These are phyloP conservation scores for Nephrotoma appendiculata DNA, from an alignment of 2,888 invertebrate genomes.

Conservation along the genomic window DNA sequence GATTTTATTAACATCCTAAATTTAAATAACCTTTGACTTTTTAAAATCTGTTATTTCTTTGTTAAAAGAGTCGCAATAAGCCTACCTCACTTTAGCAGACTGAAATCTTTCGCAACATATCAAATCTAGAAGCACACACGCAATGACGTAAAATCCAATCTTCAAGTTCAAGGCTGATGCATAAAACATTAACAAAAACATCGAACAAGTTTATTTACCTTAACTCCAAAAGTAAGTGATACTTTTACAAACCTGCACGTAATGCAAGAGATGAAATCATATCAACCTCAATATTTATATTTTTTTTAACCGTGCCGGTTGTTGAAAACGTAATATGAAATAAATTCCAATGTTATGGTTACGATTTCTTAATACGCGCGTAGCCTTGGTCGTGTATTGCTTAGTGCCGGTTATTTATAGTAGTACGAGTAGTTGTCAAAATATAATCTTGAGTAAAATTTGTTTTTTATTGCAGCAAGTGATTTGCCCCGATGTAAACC, in stretches of 20 bases:
- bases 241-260: not conserved
- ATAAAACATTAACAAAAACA: not conserved
- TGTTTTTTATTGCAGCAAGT: conserved; percentile 2
- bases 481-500: conserved; percentile 7
- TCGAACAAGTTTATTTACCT: not conserved
- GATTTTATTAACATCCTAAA: too few relatives aligned
- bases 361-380: not conserved
- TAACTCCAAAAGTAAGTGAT: not conserved
- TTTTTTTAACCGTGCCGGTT: not conserved
- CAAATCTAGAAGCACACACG: not conserved
- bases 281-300: not conserved
- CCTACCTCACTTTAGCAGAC: not conserved
- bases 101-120: not conserved
- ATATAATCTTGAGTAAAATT: too few relatives aligned
- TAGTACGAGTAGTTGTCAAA: too few relatives aligned
- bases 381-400: not conserved
- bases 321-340: not conserved
- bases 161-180: not conserved
- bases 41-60: too few relatives aligned
- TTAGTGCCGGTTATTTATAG: not conserved
- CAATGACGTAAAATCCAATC: too few relatives aligned
- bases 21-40: too few relatives aligned
- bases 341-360: not conserved
- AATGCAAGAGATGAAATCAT: not conserved
- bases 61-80: too few relatives aligned